Percentiles rank a stretch among this genome's conserved stretches.
These are phyloP conservation scores for Bombylius major DNA, from an alignment of 2,888 invertebrate genomes.

Conservation along the genomic window DNA sequence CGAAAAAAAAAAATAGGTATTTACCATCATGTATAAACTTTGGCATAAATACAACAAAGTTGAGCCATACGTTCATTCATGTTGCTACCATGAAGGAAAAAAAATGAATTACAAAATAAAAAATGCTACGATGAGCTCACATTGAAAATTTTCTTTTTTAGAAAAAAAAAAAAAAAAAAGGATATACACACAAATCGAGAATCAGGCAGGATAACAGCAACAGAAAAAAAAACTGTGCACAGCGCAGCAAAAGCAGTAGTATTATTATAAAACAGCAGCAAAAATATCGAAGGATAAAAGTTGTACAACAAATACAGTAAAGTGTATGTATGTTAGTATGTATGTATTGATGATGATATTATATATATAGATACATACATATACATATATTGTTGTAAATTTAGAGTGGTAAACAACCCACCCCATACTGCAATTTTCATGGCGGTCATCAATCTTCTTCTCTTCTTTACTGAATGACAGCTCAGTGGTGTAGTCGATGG, in stretches of 20 bases:
- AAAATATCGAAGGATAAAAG: background rate
- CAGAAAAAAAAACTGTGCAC: background rate
- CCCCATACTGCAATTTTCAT: slow-evolving; percentile 31
- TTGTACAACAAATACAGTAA: no score
- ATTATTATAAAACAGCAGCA: background rate
- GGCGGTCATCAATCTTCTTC: slow-evolving; percentile 40
- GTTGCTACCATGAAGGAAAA: background rate
- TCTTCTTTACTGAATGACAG: slow-evolving; percentile 36
- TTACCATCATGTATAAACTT: no score
- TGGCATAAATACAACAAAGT: no score
- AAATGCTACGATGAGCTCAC: background rate
- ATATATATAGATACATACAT: slow-evolving; percentile 4
- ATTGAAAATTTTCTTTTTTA: background rate
- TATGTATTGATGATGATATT: no score
- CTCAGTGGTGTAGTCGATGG: slow-evolving; percentile 25
- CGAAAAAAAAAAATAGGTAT: no score
- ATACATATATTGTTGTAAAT: slow-evolving; percentile 18
- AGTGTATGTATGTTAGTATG: no score
- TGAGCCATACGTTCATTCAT: background rate
- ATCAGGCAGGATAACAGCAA: background rate
- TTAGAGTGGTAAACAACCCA: slow-evolving; percentile 14
- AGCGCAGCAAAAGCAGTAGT: background rate
- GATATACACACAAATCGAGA: background rate
- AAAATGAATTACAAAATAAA: background rate
- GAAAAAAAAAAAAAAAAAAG: background rate